phyloP scores from a whole-genome alignment of 2,797 vertebrate genomes.

The Aldrovandia affinis region DNA sequence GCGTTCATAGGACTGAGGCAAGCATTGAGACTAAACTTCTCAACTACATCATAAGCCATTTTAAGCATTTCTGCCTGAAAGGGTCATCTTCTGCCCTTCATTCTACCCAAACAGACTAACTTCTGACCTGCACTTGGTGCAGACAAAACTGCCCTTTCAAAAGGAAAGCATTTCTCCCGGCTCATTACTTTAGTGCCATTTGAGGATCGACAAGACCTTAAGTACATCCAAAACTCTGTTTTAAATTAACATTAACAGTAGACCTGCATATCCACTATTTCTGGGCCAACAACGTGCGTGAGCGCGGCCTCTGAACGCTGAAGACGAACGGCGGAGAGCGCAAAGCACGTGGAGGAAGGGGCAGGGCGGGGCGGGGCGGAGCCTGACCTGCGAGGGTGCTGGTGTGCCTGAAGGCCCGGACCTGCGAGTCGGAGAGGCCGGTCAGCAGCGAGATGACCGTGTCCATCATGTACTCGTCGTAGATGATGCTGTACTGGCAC shows the following conservation, averaged over 20 bases:
- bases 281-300: too few species aligned
- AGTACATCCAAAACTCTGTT: background rate
- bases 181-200: background rate
- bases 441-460: conserved; percentile 98
- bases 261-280: too few species aligned
- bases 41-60: background rate
- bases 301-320: too few species aligned
- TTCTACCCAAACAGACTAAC: too few species aligned
- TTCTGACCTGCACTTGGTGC: background rate
- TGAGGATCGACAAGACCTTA: background rate
- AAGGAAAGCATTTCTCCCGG: background rate
- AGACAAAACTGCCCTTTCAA: background rate
- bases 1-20: background rate
- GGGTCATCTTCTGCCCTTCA: too few species aligned
- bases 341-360: background rate
- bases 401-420: conserved; percentile 98
- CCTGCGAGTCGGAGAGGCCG: conserved; percentile 96
- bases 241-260: too few species aligned
- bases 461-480: conserved; percentile 99
- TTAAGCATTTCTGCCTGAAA: background rate
- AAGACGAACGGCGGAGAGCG: background rate
- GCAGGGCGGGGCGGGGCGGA: background rate
- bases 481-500: conserved; percentile 99
- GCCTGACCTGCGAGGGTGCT: conserved; percentile 93
- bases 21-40: background rate